Evolutionary conservation across 2,113 vertebrate genomes (phyloP).

Genomic region (Orthonyx spaldingii): DNA sequence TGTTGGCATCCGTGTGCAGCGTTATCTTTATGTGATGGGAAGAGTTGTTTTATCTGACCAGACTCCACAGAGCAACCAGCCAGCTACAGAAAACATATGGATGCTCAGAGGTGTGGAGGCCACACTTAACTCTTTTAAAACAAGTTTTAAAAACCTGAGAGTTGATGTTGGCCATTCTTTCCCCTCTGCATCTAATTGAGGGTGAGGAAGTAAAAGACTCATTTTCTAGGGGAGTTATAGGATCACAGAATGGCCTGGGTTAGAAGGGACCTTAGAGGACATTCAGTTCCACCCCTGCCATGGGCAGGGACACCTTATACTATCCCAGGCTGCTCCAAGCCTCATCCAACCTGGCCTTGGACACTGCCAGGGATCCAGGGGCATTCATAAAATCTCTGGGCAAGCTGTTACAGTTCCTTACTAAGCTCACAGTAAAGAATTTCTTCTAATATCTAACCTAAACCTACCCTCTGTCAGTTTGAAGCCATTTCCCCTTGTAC

Average conservation of each 20-base stretch:
- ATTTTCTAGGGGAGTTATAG: neutral
- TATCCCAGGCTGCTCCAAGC: neutral
- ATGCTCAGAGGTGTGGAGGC: neutral
- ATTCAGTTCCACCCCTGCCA: neutral
- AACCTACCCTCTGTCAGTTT: neutral
- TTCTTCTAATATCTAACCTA: neutral
- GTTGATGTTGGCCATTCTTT: neutral
- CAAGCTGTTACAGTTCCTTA: neutral
- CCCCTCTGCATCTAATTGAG: neutral
- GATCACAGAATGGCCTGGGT: neutral
- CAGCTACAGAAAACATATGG: neutral
- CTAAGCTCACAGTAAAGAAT: neutral
- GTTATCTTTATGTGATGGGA: neutral
- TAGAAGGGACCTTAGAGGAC: neutral
- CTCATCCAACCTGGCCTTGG: neutral
- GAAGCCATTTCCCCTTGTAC: neutral
- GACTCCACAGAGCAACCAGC: neutral
- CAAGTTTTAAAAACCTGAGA: neutral
- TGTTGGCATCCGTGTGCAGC: neutral
- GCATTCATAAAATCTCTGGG: neutral
- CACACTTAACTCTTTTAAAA: neutral
- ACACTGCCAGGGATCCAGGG: fast-evolving
- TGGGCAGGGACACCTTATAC: neutral
- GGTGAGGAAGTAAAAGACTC: neutral
- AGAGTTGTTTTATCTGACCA: neutral